phyloP scores from a whole-genome alignment of 1,140 invertebrate species.

The Varroa destructor region DNA sequence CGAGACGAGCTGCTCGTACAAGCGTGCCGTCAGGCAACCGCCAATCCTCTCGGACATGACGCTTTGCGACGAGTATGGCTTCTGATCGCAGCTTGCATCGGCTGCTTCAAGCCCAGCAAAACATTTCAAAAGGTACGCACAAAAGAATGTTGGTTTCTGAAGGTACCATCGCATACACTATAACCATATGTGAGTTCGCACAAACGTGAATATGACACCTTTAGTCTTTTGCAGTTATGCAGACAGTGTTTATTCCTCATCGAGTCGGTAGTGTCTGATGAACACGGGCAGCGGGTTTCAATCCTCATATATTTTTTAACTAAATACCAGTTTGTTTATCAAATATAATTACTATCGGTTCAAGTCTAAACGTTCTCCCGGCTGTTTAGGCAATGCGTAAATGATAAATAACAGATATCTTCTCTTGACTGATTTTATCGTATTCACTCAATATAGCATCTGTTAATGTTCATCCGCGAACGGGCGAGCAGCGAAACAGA shows the following conservation, averaged over 20 bases:
- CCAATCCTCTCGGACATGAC: constrained; percentile 60
- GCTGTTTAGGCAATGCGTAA: no score
- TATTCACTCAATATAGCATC: constrained; percentile 47
- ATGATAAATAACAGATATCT: no score
- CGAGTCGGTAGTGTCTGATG: no score
- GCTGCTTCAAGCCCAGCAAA: constrained; percentile 82
- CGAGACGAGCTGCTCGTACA: constrained; percentile 78
- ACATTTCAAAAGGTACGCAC: constrained; percentile 54
- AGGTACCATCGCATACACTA: background rate
- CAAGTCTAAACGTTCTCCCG: no score
- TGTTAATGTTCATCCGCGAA: constrained; percentile 56
- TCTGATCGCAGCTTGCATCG: constrained; percentile 68
- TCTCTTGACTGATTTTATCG: no score
- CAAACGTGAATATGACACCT: background rate
- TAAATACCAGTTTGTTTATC: no score
- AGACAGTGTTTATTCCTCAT: no score
- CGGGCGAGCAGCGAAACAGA: constrained; percentile 48
- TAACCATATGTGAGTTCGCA: background rate
- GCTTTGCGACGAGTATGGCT: constrained; percentile 64
- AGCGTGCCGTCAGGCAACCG: constrained; percentile 65
- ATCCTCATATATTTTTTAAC: no score
- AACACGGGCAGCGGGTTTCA: no score
- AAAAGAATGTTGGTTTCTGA: background rate
- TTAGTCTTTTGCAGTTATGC: background rate
- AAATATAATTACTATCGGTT: no score